Base-by-base conservation (phyloP, 2,888 invertebrate species). In the Oxytorus armatus region DNA sequence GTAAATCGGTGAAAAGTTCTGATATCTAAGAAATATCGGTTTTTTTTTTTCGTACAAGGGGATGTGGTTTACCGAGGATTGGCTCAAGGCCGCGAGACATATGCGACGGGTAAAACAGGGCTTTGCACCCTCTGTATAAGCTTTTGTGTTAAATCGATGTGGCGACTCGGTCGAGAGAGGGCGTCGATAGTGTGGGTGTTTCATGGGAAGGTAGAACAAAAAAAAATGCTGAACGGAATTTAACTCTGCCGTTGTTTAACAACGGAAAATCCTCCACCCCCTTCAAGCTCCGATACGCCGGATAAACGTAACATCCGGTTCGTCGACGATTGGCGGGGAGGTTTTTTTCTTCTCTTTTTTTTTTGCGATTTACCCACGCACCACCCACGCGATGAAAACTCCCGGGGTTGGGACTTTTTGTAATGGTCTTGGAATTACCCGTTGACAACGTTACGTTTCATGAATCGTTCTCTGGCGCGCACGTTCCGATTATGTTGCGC, bases 251-350 rank as follows among this genome's bases (percentile, higher is more conserved):
- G 68, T 44, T 42, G 3, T 68, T 73, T 51, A 25, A 8, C 44
- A 36, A 1, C 47, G 51, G 63, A n/a, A 66, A 61, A 73, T 51
- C 33, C 44, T 68, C 21, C 63, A 29, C 3, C 29, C 5, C 29
- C 29, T 29, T 4, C 5, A n/a, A 65, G 55, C 39, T 51, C 44
- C 36, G 65, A 74, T 74, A 69, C 65, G 73, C 51, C 53, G 68
- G 33, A 33, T 51, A 14, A n/a, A 23, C 8, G 7, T 29, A 68
- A 70, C 51, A 66, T 70, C 69, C 44, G 69, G 57, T 69, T 18
- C 29, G 11, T 42, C 44, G 18, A 33, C 66, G 55, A 42, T 53
- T 68, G 68, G 29, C 42, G 25, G 16, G 14, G 7, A 42, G 53
- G 39, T 18, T 29, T 65, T 55, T 68, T 47, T 57, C 14, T 25